phyloP scores from a whole-genome alignment of 1,140 invertebrate genomes.

The Aethina tumida region DNA sequence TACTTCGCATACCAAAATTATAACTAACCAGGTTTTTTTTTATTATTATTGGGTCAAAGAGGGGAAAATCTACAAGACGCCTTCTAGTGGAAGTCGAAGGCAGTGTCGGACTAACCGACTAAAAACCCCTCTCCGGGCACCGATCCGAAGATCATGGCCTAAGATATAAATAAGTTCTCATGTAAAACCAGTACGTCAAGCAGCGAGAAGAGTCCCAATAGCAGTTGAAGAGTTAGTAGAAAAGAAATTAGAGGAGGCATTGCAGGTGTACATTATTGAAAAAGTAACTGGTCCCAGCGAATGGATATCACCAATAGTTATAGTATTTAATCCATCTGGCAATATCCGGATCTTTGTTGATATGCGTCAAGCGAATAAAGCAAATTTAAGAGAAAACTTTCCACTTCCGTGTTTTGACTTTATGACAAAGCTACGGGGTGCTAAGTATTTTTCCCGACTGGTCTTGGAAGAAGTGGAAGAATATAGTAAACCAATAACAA shows the following conservation, averaged over 20 bases:
- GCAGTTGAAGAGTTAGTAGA: conserved; percentile 17
- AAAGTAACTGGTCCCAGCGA: conserved; percentile 17
- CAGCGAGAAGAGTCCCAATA: conserved; percentile 19
- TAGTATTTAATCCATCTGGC: conserved; percentile 19
- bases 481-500: conserved; percentile 30
- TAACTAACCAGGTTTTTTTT: too few species aligned
- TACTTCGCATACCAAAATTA: too few species aligned
- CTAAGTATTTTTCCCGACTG: conserved; percentile 13
- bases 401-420: conserved; percentile 26
- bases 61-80: too few species aligned
- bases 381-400: conserved; percentile 23
- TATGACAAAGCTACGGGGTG: conserved; percentile 17
- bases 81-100: too few species aligned
- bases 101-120: too few species aligned
- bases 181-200: conserved; percentile 22
- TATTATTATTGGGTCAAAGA: too few species aligned
- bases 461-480: conserved; percentile 13
- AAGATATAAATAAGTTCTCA: conserved; percentile 18
- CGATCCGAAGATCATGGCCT: too few species aligned
- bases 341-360: conserved; percentile 27
- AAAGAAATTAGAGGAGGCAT: conserved; percentile 15
- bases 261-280: conserved; percentile 23
- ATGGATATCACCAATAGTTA: conserved; percentile 27
- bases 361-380: conserved; percentile 26
- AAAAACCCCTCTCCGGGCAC: too few species aligned